Evolutionary conservation across 1,140 invertebrate species (phyloP).

Genomic region (Acromyrmex charruanus): DNA sequence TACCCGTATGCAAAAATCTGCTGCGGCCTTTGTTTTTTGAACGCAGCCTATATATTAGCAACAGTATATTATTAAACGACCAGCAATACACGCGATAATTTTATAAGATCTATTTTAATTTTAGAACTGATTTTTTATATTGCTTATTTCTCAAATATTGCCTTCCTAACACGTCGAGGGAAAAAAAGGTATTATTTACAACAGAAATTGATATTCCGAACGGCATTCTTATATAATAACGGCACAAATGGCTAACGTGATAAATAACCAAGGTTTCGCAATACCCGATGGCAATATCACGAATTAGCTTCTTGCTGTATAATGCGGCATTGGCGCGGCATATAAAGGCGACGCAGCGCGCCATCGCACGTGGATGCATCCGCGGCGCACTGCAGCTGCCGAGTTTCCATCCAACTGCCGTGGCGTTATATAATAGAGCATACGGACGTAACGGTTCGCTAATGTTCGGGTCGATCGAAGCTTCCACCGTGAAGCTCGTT

Average conservation of each 20-base stretch:
- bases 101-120: too few relatives aligned
- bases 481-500: constrained; percentile 25
- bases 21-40: too few relatives aligned
- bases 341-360: constrained; percentile 18
- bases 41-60: not conserved
- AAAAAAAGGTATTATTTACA: not conserved
- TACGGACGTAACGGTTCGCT: constrained; percentile 60
- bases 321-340: constrained; percentile 19
- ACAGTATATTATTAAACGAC: too few relatives aligned
- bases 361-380: constrained; percentile 44
- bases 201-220: not conserved
- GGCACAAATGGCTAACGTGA: not conserved
- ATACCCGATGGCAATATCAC: constrained; percentile 12
- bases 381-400: constrained; percentile 53
- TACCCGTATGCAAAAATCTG: too few relatives aligned
- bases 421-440: constrained; percentile 62
- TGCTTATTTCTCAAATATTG: not conserved
- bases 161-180: too few relatives aligned
- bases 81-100: too few relatives aligned
- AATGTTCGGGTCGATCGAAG: constrained; percentile 59
- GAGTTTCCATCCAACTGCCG: constrained; percentile 47
- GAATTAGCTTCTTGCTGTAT: constrained; percentile 35
- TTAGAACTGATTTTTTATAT: not conserved
- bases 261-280: constrained; percentile 12
- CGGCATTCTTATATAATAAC: constrained; percentile 9